Evolutionary conservation across 2,888 invertebrate genomes (phyloP), one percentile per base, ranked within the genome.

Genomic region (Neoscelio sp.): DNA sequence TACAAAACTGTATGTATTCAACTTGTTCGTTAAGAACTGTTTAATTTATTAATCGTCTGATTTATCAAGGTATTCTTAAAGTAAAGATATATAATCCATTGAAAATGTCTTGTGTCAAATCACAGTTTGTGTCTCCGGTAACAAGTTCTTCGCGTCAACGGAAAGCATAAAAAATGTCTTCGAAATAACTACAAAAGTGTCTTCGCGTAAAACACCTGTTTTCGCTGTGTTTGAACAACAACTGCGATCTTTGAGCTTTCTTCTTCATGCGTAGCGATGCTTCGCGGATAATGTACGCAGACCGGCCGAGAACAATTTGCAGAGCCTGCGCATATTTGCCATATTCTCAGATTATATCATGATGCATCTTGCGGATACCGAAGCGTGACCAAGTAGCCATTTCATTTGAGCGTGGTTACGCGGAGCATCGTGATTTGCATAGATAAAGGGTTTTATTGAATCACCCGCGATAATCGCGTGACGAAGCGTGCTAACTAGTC

Each of bases 381-480:
- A 78, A 68, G 80, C 82, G 74, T 82, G 75, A 83, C 81, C 78
- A 81, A 82, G 76, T 78, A 84, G 82, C 65, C 60, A 62, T 79
- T 82, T 68, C 75, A 58, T 73, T 52, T 52, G 56, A 68, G 44
- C 44, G 23, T 70, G 58, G 48, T 54, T 48, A 56, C 54, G 12
- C 17, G 38, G 15, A 48, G 54, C 54, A 38, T 67, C 40, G 15
- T 64, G 54, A 78, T 78, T 78, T 78, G 48, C 78, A 78, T 78
- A 78, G 73, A 78, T 78, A 78, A 73, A 54, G 35, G 26, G 64
- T 18, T 67, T 73, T 68, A 78, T 78, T 73, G 62, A 78, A 73
- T 78, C 62, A 68, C n/a, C 38, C 15, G 33, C 5, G 71, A 67
- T 71, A 77, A 77, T 77, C 65, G 73, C 48, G 28, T 13, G 48